Percentiles rank a stretch among this genome's conserved stretches.
phyloP scores from a whole-genome alignment of 2,888 invertebrate species.

The Drosophila rubida region DNA sequence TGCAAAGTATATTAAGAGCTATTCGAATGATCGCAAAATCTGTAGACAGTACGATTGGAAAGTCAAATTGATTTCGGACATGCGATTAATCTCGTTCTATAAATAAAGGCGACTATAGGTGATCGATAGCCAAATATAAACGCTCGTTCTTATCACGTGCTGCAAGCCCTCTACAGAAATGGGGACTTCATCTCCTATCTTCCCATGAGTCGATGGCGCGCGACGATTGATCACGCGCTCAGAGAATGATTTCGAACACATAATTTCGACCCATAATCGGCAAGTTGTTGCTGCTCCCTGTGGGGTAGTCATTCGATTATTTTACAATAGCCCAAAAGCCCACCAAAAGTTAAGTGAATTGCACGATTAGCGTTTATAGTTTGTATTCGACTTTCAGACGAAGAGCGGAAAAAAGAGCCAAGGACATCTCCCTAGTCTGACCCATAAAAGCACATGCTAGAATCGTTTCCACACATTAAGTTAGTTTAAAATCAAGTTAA shows the following conservation, averaged over 20 bases:
- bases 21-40: neutral
- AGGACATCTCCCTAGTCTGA: neutral
- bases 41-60: neutral
- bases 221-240: constrained; percentile 51
- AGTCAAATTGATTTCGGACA: constrained; percentile 15
- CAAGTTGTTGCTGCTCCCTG: constrained; percentile 10
- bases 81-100: constrained; percentile 54
- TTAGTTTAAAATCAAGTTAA: no score
- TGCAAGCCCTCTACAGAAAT: constrained; percentile 18
- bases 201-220: constrained; percentile 37
- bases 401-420: neutral
- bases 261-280: neutral
- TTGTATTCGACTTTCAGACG: neutral
- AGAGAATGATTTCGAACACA: constrained; percentile 23
- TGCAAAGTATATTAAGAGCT: no score
- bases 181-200: constrained; percentile 35
- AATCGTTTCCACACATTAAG: no score
- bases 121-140: constrained; percentile 57
- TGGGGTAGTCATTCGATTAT: constrained; percentile 28
- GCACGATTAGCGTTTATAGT: neutral
- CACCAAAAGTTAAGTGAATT: neutral
- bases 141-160: constrained; percentile 67
- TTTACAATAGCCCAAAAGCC: constrained; percentile 26
- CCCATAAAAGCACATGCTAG: no score
- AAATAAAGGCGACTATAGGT: constrained; percentile 58